Evolutionary conservation across 2,797 vertebrate genomes (phyloP).

Genomic region (Botia almorhae): DNA sequence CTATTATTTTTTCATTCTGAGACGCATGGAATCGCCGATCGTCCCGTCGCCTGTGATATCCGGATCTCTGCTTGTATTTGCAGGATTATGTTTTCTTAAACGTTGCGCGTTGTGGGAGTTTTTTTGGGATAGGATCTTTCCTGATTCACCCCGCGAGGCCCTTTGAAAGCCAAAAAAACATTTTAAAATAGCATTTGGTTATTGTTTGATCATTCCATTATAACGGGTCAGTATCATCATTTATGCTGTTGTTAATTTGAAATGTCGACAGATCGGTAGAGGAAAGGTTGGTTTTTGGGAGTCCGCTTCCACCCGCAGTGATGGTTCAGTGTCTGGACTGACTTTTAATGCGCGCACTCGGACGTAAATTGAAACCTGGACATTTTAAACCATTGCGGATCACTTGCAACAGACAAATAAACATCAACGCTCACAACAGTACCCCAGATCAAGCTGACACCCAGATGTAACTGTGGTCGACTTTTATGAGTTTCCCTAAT

Average conservation of each 20-base stretch:
- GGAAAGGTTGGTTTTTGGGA: neutral
- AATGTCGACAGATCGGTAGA: constrained; percentile 22
- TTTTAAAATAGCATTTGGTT: neutral
- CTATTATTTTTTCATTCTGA: neutral
- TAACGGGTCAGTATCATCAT: constrained; percentile 36
- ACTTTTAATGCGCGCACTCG: constrained; percentile 47
- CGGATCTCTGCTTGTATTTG: constrained; percentile 13
- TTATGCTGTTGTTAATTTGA: too few relatives aligned
- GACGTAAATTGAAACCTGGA: constrained; percentile 49
- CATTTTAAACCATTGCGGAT: constrained; percentile 38
- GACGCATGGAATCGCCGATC: constrained; percentile 21
- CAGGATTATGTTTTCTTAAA: constrained; percentile 33
- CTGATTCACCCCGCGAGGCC: constrained; percentile 49
- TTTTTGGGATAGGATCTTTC: constrained; percentile 42
- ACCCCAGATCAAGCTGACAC: constrained; percentile 8
- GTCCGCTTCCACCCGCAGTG: constrained; percentile 18
- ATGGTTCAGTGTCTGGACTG: constrained; percentile 32
- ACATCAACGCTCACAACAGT: neutral
- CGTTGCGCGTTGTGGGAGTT: constrained; percentile 35
- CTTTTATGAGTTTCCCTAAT: constrained; percentile 40
- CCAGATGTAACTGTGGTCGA: constrained; percentile 40
- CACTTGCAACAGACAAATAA: constrained; percentile 10
- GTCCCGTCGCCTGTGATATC: constrained; percentile 26
- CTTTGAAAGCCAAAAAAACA: constrained; percentile 63
- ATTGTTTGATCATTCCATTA: constrained; percentile 48